Evolutionary conservation across 2,113 vertebrate genomes (phyloP).

Genomic region (Prochilodus magdalenae): DNA sequence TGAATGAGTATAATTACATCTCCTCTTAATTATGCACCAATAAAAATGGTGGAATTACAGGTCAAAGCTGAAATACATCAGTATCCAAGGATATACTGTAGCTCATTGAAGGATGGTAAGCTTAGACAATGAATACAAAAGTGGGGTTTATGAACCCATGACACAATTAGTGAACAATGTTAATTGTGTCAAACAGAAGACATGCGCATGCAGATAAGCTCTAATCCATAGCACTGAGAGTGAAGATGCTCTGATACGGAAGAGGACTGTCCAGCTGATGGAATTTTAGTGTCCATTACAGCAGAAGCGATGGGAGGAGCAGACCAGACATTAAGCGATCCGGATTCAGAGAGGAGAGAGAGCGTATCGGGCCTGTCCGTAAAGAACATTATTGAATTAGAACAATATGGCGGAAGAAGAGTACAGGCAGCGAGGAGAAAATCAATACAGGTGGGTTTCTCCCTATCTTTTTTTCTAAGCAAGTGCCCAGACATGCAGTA

Average conservation of each 20-base stretch:
- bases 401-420: conserved; percentile 46
- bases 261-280: conserved; percentile 48
- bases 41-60: too few relatives aligned
- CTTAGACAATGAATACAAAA: too few relatives aligned
- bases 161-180: too few relatives aligned
- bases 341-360: conserved; percentile 44
- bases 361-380: conserved; percentile 49
- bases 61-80: too few relatives aligned
- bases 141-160: too few relatives aligned
- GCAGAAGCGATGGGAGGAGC: conserved; percentile 42
- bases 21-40: too few relatives aligned
- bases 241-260: conserved; percentile 20
- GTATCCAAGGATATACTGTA: too few relatives aligned
- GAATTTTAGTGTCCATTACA: conserved; percentile 56
- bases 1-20: too few relatives aligned
- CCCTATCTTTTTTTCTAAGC: conserved; percentile 26
- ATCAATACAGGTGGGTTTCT: conserved; percentile 59
- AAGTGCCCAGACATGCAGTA: conserved; percentile 37
- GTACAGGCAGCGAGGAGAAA: conserved; percentile 54
- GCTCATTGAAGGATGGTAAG: too few relatives aligned
- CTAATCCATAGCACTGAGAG: conserved; percentile 20
- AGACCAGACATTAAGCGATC: conserved; percentile 42
- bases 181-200: neutral
- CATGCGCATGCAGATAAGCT: neutral
- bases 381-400: conserved; percentile 61